Base-by-base conservation (phyloP, 2,797 vertebrate genomes). In the Vespertilio murinus region DNA sequence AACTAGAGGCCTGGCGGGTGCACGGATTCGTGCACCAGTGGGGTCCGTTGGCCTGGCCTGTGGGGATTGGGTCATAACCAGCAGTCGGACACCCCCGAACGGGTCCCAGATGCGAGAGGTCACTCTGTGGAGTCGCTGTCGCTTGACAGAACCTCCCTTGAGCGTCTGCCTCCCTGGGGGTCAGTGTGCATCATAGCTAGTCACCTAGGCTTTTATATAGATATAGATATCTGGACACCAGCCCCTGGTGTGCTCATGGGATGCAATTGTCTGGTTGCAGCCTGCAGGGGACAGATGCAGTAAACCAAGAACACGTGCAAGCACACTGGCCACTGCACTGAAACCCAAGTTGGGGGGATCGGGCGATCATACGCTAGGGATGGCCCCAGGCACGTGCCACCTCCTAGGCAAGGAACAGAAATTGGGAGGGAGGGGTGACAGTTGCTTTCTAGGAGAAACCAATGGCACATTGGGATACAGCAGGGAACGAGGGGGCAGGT, bases 331-430 rank as follows among this genome's bases (percentile, higher is more conserved):
- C 47, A 9, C 42, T n/a, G 25, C 20, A 40, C 1, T 5, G 65
- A 47, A 47, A n/a, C 52, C 33, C 33, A 8, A 2, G 17, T 11
- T 52, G 22, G 35, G 30, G 30, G 12, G 4, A 1, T 61, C 2
- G 9, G 49, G 30, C 30, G 28, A 8, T 1, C 4, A 5, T 11
- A 4, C 5, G 17, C 47, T 28, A 0, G 40, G 2, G 30, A 40
- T 54, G 54, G 28, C 13, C 33, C 20, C 14, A 3, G 18, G 16
- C 3, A 54, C 9, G 45, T 28, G n/a, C 42, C 40, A 83, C 18
- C 45, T 22, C 17, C 23, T 20, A 52, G 56, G 65, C 67, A 42
- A 65, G 54, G 52, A 93, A 38, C 8, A 14, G 89, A 75, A 82
- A 14, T 54, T 30, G 73, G 69, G 61, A 73, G 88, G 17, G 28